These are phyloP conservation scores for Neolamprologus brichardi DNA, from an alignment of 2,113 vertebrate species.

Conservation along the genomic window DNA sequence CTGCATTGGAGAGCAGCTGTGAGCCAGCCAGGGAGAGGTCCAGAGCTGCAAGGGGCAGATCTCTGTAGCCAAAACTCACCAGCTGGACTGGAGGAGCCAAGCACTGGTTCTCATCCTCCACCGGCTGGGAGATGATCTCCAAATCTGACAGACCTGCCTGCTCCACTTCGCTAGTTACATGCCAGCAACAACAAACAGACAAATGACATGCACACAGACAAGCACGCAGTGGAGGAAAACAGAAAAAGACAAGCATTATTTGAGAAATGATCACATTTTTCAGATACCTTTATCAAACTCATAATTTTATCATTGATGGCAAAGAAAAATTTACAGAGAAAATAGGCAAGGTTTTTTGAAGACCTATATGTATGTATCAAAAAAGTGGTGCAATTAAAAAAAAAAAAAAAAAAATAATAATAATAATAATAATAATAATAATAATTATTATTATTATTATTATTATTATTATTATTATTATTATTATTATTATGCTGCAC, in stretches of 20 bases:
- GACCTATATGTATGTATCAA: background rate
- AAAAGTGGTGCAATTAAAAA: background rate
- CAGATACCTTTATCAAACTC: background rate
- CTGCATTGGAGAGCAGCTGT: slow-evolving; percentile 89
- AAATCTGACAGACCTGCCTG: slow-evolving; percentile 84
- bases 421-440: accelerated
- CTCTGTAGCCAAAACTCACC: slow-evolving; percentile 88
- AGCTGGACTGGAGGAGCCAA: slow-evolving; percentile 83
- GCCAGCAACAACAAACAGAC: slow-evolving; percentile 5
- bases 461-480: background rate
- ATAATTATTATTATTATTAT: background rate
- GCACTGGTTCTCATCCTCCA: slow-evolving; percentile 87
- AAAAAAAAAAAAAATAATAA: no score
- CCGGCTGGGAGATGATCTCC: slow-evolving; percentile 93
- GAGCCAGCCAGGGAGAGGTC: slow-evolving; percentile 92
- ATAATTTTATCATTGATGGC: background rate
- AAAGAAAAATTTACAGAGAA: background rate
- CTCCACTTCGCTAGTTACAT: slow-evolving; percentile 45
- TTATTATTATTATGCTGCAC: background rate
- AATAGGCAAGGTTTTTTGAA: background rate
- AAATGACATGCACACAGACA: background rate
- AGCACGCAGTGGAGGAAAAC: background rate
- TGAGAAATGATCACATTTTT: background rate
- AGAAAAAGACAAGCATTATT: background rate
- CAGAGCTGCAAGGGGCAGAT: slow-evolving; percentile 86